Conservation (phyloP, 1,140 invertebrate genomes). For the Palaemon carinicauda region DNA sequence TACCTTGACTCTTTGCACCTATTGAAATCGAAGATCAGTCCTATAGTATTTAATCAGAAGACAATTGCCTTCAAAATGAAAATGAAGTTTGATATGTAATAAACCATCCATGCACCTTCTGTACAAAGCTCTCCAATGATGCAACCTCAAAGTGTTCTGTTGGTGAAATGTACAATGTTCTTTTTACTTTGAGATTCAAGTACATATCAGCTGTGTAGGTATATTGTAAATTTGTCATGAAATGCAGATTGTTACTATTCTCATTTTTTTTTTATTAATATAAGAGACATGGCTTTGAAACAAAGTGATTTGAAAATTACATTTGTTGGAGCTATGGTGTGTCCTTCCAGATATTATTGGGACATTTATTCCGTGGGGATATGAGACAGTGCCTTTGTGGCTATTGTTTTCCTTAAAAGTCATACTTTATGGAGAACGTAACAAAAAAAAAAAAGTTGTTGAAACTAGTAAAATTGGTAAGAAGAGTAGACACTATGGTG, state of each 20-base stretch:
- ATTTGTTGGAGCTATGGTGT: not conserved
- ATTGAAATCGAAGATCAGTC: not conserved
- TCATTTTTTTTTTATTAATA: not conserved
- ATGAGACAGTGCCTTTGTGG: not conserved
- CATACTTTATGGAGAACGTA: too few species aligned
- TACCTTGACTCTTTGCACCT: too few species aligned
- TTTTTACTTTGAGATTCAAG: slow-evolving; percentile 35
- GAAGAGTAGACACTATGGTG: not conserved
- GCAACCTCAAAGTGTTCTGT: slow-evolving; percentile 52
- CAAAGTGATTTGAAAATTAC: too few species aligned
- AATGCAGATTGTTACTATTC: not conserved
- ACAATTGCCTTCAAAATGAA: not conserved
- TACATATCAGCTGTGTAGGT: slow-evolving; percentile 46
- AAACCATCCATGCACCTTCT: slow-evolving; percentile 52
- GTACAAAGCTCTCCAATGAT: slow-evolving; percentile 51
- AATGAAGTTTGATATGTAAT: slow-evolving; percentile 1
- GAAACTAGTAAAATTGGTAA: not conserved
- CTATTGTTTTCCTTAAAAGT: not conserved
- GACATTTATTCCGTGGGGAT: not conserved
- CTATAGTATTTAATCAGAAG: not conserved
- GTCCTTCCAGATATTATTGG: slow-evolving; percentile 7
- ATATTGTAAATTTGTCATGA: not conserved
- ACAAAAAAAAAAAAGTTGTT: too few species aligned
- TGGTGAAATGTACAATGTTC: slow-evolving; percentile 47
- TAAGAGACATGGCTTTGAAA: too few species aligned